These are phyloP conservation scores for Mixornis gularis DNA, from an alignment of 2,113 vertebrate species.

Conservation along the genomic window DNA sequence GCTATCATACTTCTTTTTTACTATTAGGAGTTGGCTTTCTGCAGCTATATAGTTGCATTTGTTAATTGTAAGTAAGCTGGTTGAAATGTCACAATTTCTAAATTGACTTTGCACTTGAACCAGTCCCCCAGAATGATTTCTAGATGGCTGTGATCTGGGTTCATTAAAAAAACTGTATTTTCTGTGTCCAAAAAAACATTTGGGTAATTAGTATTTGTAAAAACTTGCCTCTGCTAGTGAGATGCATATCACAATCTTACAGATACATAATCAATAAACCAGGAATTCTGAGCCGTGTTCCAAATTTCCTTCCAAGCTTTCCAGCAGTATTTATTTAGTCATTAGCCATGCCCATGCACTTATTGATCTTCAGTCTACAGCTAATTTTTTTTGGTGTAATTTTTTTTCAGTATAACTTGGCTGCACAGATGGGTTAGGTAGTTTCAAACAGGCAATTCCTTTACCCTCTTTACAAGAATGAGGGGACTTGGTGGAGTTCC, in stretches of 20 bases:
- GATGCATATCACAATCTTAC: not conserved
- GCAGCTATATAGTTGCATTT: not conserved
- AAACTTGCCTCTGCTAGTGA: not conserved
- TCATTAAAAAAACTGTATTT: not conserved
- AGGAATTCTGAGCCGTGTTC: not conserved
- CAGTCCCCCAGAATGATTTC: not conserved
- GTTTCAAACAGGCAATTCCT: not conserved
- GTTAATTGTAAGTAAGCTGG: not conserved
- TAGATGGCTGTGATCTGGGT: not conserved
- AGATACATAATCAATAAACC: not conserved
- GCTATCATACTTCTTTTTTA: not conserved
- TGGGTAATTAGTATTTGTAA: not conserved
- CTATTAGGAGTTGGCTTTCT: not conserved
- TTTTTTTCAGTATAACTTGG: not conserved
- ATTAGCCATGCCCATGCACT: not conserved
- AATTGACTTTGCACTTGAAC: not conserved
- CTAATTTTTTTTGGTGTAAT: not conserved
- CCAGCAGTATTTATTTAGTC: not conserved
- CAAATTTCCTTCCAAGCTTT: not conserved
- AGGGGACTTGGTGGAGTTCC: not conserved
- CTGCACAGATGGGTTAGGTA: not conserved
- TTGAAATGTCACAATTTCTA: not conserved
- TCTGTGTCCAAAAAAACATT: not conserved
- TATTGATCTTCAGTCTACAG: not conserved
- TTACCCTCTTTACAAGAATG: not conserved